Evolutionary conservation across 2,797 vertebrate species (phyloP), one percentile per base, ranked within the genome.

Genomic region (Onychomys arenicola): DNA sequence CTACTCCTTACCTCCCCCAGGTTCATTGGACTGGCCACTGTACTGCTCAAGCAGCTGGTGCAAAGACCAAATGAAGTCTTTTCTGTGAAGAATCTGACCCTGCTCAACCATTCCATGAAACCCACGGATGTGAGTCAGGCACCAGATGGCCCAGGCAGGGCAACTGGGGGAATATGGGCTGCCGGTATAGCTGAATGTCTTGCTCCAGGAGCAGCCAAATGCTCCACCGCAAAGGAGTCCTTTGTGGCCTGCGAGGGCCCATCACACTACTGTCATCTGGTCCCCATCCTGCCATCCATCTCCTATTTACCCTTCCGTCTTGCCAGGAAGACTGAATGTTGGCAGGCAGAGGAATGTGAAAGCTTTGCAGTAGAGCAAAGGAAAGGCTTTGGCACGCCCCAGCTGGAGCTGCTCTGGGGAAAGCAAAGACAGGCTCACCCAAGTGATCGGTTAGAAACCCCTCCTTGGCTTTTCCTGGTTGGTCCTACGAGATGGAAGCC

Each of bases 91-190:
- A 69, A 98, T 11, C 76, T 97, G 73, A 34, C 19, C 21, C 92
- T 98, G 59, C 80, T 97, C 55, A 96, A 96, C 61, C 92, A 92
- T 43, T 57, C 88, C 46, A 90, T 93, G 94, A 52, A 57, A 61
- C 89, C 96, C 43, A 98, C 98, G 34, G n/a, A 96, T 0, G 98
- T 98, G 96, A 98, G 98, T 92, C 6, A 29, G 40, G 43, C 77
- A 37, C 71, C 19, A 16, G 63, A 49, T 21, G 57, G 34, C 67
- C 77, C 59, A 46, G 25, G 17, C 73, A 46, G 67, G 49, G 67
- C 34, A 27, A 46, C 34, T 88, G 71, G 23, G 63, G n/a, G 57
- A 91, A 5, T 1, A 0, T 9, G 29, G 59, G 32, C 19, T 67
- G 46, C 89, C 14, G 4, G 16, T 37, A 23, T 90, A 91, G 61